Evolutionary conservation across 2,888 invertebrate genomes (phyloP).

Genomic region (Aelia acuminata): DNA sequence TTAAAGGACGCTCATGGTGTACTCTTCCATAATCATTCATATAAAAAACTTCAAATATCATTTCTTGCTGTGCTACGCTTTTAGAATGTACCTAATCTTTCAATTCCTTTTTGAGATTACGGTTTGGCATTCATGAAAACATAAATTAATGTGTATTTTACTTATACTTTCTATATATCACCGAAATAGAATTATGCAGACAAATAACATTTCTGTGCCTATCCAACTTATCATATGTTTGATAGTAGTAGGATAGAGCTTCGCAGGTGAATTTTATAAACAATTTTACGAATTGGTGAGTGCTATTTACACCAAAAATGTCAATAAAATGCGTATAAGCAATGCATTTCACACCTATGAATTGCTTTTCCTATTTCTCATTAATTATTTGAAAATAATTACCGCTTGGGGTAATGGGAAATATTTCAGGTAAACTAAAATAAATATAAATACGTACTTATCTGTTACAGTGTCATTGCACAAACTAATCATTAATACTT

Average conservation of each 20-base stretch:
- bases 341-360: conserved; percentile 19
- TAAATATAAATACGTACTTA: not conserved
- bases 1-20: too few species aligned
- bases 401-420: conserved; percentile 16
- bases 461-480: not conserved
- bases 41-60: too few species aligned
- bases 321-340: conserved; percentile 31
- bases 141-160: not conserved
- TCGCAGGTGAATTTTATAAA: not conserved
- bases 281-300: conserved; percentile 30
- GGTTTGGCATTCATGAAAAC: not conserved
- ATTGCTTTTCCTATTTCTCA: not conserved
- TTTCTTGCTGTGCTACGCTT: too few species aligned
- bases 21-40: too few species aligned
- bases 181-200: too few species aligned
- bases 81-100: too few species aligned
- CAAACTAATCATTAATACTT: not conserved
- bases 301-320: conserved; percentile 34
- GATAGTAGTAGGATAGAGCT: not conserved
- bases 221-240: conserved; percentile 25
- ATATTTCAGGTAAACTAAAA: conserved; percentile 43
- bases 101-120: too few species aligned
- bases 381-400: conserved; percentile 3
- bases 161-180: too few species aligned
- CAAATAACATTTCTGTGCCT: not conserved